Evolutionary conservation across 2,888 invertebrate species (phyloP), one percentile per base, ranked within the genome.

Genomic region (Brenthis daphne): DNA sequence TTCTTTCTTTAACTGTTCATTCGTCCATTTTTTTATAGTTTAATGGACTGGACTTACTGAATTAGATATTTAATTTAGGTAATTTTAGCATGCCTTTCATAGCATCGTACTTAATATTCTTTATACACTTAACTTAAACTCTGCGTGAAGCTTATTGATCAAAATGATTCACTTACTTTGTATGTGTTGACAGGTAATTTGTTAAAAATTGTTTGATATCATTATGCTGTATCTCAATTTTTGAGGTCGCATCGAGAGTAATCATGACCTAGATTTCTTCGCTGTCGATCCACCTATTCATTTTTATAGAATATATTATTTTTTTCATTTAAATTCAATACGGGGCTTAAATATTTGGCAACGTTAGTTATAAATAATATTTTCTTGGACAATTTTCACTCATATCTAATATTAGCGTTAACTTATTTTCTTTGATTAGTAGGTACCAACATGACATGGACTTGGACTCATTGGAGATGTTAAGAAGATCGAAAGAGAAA

Each of bases 1-100:
- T 89, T 89, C 85, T 84, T 87, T 82, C 86, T 87, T 85, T 83
- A 88, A 89, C 85, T 87, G 86, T 86, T 87, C 87, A 84, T 87
- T 85, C 85, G 82, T 82, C 81, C 83, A 85, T 86, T 90, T 86
- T 85, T 58, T 81, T 80, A 73, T 64, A 78, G 79, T 77, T 79
- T 81, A 81, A 82, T 83, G 80, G 81, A 82, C 79, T 81, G 78
- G 75, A 80, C 72, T 80, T 72, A 68, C 68, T 70, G 77, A 81
- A 82, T 85, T 81, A 82, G 79, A 78, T 78, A 76, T 80, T 81
- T 80, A 77, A 81, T 79, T 79, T 79, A 74, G 71, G 72, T 76
- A 77, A 77, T 77, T 78, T 67, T 47, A 60, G 58, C 67, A 64
- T 43, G 65, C 69, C 64, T 73, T 69, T 65, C 64, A 29, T 64